Evolutionary conservation across 1,140 invertebrate genomes (phyloP), one percentile per base, ranked within the genome.

Genomic region (Streblospio benedicti): DNA sequence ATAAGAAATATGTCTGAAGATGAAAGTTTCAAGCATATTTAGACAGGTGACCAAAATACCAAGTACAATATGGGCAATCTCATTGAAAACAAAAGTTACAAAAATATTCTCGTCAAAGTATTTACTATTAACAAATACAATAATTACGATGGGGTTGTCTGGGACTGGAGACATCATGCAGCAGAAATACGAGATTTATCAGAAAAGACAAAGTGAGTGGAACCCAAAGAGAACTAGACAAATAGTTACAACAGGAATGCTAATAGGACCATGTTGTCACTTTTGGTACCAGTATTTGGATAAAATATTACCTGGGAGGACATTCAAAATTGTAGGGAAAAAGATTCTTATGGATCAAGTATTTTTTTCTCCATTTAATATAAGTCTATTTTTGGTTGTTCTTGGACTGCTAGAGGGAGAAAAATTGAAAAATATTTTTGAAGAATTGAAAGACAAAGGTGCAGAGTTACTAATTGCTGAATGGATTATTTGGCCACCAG

Each of bases 341-440:
- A 96, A 96, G 79, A 85, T 95, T 32, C 38, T 91, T 9, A 73
- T 91, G 23, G 93, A 97, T 78, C 92, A 97, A 78, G 65, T 91
- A 33, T 76, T 95, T 63, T 90, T 89, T 71, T 93, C 90, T 14
- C 92, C 92, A 1, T 72, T 93, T 14, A 86, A 86, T 69, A 89
- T 94, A 57, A 74, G 83, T 9, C 83, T 84, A 2, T 93, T 93
- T 70, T 91, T 96, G 72, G 69, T 85, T 33, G 88, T 89, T 54
- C 74, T 90, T 57, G 87, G 84, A 0, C 56, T 87, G 5, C 75
- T 93, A 59, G 89, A 91, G 80, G 77, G 82, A 14, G 80, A 81
- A 60, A 82, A 44, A 1, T 25, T 54, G 23, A 43, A 44, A 9
- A 44, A 82, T 14, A 65, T 62, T 14, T 74, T 79, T 65, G 70